These are phyloP conservation scores for Cebidichthys violaceus DNA, from an alignment of 2,113 vertebrate genomes.

Conservation along the genomic window DNA sequence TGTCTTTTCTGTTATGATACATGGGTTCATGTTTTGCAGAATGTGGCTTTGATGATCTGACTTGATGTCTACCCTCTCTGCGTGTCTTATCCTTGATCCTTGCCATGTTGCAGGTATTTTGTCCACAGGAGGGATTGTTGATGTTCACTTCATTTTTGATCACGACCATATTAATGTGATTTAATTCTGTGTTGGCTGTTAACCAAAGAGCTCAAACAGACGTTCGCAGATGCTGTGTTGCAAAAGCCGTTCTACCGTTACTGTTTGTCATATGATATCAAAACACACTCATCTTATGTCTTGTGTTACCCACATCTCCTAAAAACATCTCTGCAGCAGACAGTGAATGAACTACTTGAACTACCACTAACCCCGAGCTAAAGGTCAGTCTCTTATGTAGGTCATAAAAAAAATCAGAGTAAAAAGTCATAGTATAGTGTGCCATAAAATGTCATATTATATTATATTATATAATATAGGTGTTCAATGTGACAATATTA, in stretches of 20 bases:
- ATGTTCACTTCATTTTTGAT: not conserved
- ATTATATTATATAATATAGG: not conserved
- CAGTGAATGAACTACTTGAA: not conserved
- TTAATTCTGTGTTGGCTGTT: not conserved
- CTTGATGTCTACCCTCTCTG: not conserved
- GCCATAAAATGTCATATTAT: not conserved
- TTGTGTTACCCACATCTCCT: not conserved
- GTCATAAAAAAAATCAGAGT: not conserved
- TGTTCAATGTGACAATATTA: not conserved
- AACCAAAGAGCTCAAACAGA: not conserved
- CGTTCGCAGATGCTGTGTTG: not conserved
- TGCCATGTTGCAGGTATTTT: not conserved
- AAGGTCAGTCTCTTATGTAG: not conserved
- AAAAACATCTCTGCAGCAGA: not conserved
- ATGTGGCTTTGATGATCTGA: not conserved
- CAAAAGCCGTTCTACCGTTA: not conserved
- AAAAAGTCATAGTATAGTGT: not conserved
- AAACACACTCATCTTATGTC: not conserved
- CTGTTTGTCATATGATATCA: not conserved
- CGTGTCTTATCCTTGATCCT: not conserved
- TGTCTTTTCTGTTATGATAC: constrained; percentile 2
- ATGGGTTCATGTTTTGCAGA: not conserved
- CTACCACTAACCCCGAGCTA: not conserved
- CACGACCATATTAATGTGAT: not conserved
- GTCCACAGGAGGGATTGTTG: not conserved